These are phyloP conservation scores for Campylomormyrus numenius DNA, from an alignment of 2,113 vertebrate genomes.

Conservation along the genomic window DNA sequence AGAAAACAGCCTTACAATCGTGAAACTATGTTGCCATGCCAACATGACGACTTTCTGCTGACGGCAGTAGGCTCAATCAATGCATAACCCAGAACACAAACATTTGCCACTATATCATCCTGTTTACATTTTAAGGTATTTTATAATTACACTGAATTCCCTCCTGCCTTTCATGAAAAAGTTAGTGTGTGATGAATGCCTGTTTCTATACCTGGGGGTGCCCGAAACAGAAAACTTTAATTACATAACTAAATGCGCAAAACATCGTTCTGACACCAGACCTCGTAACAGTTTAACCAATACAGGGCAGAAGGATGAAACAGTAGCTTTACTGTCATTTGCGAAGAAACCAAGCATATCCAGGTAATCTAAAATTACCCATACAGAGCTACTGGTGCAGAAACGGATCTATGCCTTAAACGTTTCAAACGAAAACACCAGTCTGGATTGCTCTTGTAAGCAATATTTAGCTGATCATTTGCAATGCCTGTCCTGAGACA, in stretches of 20 bases:
- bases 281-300: not conserved
- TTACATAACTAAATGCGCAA: not conserved
- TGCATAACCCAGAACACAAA: not conserved
- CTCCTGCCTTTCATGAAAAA: not conserved
- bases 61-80: not conserved
- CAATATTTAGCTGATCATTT: not conserved
- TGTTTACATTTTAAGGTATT: not conserved
- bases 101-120: not conserved
- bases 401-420: constrained; percentile 44
- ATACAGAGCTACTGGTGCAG: constrained; percentile 45
- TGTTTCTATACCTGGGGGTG: not conserved
- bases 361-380: constrained; percentile 9
- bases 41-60: constrained; percentile 30
- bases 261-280: not conserved
- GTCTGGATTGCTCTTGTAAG: too few species aligned
- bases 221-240: constrained; percentile 15
- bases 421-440: not conserved
- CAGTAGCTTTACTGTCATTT: constrained; percentile 46
- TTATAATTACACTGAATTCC: constrained; percentile 13
- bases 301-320: constrained; percentile 34
- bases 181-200: constrained; percentile 14
- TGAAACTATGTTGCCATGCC: constrained; percentile 32
- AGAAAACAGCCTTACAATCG: constrained; percentile 31
- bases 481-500: not conserved
- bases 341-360: constrained; percentile 50